Evolutionary conservation across 2,113 vertebrate species (phyloP).

Genomic region (Sturnira hondurensis): DNA sequence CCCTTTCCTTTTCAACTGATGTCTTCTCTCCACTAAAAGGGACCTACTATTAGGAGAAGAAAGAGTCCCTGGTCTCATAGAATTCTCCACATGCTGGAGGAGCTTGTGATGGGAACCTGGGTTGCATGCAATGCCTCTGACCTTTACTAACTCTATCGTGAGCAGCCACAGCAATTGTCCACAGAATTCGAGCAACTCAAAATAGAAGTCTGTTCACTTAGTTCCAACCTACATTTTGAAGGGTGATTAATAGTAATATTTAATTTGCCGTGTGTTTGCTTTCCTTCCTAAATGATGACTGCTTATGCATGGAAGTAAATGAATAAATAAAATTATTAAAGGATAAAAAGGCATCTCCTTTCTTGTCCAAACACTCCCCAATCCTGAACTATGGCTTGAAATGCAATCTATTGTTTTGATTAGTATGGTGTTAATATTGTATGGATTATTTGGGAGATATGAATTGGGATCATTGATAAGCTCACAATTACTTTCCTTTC

Average conservation of each 20-base stretch:
- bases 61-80: not conserved
- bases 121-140: not conserved
- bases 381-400: not conserved
- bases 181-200: not conserved
- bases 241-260: not conserved
- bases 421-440: not conserved
- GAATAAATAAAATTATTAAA: constrained; percentile 25
- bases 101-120: not conserved
- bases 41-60: not conserved
- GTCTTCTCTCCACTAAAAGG: not conserved
- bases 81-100: constrained; percentile 19
- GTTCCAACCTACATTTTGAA: not conserved
- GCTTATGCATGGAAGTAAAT: not conserved
- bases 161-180: not conserved
- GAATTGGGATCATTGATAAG: not conserved
- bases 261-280: not conserved
- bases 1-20: not conserved
- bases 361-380: not conserved
- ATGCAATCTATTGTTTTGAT: not conserved
- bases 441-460: not conserved
- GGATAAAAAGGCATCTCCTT: not conserved
- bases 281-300: constrained; percentile 13
- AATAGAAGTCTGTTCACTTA: not conserved
- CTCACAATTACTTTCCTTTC: not conserved
- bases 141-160: constrained; percentile 31